Evolutionary conservation across 2,113 vertebrate species (phyloP).

Genomic region (Zootoca vivipara): DNA sequence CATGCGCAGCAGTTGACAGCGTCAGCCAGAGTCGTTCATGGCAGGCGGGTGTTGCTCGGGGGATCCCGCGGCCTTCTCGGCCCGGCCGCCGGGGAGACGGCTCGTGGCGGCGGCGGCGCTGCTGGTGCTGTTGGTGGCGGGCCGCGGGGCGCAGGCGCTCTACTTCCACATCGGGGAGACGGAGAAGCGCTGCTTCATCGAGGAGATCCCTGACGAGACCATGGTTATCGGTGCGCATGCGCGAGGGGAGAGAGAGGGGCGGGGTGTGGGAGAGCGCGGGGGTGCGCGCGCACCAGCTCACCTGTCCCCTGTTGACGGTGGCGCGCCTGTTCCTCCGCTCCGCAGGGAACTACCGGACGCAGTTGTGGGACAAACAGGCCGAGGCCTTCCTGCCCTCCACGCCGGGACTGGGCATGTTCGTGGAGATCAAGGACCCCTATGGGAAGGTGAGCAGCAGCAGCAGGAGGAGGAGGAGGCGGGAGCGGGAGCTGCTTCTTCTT

Average conservation of each 20-base stretch:
- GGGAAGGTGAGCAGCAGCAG: slow-evolving; percentile 77
- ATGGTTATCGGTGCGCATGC: slow-evolving; percentile 87
- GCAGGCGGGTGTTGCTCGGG: slow-evolving; percentile 15
- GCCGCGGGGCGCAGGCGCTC: slow-evolving; percentile 68
- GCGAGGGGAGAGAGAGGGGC: no score
- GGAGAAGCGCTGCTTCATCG: slow-evolving; percentile 94
- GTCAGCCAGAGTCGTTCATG: slow-evolving; percentile 8
- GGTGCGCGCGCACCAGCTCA: no score
- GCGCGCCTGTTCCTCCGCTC: not conserved
- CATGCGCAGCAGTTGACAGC: not conserved
- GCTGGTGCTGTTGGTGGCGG: slow-evolving; percentile 45
- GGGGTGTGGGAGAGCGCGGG: not conserved
- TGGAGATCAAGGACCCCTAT: slow-evolving; percentile 93
- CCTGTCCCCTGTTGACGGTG: no score
- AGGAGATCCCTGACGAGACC: slow-evolving; percentile 93
- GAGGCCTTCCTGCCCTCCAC: slow-evolving; percentile 88
- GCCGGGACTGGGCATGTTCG: slow-evolving; percentile 93
- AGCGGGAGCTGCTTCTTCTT: no score
- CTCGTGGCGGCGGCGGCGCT: not conserved
- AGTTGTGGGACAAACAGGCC: slow-evolving; percentile 91
- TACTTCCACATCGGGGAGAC: slow-evolving; percentile 95
- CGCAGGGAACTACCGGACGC: slow-evolving; percentile 90
- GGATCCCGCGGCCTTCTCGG: not conserved
- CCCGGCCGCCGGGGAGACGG: not conserved
- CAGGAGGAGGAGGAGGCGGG: no score